A percentile compares a stretch with the other conserved stretches of the same genome.
Conservation (phyloP, 2,888 invertebrate species). For the Fragum whitleyi region DNA sequence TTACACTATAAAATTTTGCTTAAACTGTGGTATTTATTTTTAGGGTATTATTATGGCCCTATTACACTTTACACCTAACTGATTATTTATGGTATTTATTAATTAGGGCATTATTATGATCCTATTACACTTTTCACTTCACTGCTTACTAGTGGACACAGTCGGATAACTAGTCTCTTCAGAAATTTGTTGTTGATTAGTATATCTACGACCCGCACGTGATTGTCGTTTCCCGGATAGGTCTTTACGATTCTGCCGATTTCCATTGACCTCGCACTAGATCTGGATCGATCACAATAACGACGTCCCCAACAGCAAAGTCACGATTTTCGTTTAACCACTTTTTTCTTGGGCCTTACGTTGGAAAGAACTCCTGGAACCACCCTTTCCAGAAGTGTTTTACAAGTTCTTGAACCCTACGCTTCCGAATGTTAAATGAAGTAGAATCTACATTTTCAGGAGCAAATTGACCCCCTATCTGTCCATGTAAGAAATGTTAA, state of each 20-base stretch:
- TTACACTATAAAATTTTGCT: no score
- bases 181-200: constrained; percentile 25
- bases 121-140: not conserved
- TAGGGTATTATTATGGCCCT: constrained; percentile 11
- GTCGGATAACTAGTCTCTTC: constrained; percentile 34
- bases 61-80: not conserved
- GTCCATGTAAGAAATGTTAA: constrained; percentile 65
- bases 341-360: constrained; percentile 30
- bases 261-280: constrained; percentile 51
- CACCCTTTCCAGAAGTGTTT: constrained; percentile 57
- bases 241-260: constrained; percentile 46
- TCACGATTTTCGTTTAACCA: constrained; percentile 43
- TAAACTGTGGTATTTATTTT: no score
- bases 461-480: constrained; percentile 61
- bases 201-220: constrained; percentile 45
- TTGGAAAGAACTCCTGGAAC: not conserved
- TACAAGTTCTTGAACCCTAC: constrained; percentile 56
- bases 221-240: constrained; percentile 49
- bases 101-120: not conserved
- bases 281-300: constrained; percentile 48
- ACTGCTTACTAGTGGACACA: constrained; percentile 37
- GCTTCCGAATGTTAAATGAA: constrained; percentile 35
- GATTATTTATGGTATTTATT: no score
- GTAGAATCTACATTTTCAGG: constrained; percentile 44
- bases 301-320: constrained; percentile 49